Percentiles rank a stretch among this genome's conserved stretches.
Evolutionary conservation across 2,888 invertebrate species (phyloP).

Genomic region (Leptinotarsa peninsularis): DNA sequence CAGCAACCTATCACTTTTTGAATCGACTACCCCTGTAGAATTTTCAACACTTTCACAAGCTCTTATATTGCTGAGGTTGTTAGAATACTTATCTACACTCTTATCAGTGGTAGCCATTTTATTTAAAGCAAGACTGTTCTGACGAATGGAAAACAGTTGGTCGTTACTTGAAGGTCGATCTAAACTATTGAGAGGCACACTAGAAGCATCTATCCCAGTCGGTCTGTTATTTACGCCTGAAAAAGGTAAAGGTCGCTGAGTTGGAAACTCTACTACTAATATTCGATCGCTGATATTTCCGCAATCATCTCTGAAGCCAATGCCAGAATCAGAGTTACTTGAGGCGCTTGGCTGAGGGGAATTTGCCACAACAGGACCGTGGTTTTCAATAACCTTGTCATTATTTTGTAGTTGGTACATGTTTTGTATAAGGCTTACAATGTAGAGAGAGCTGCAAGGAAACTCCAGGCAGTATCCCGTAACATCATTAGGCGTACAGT

Average conservation of each 20-base stretch:
- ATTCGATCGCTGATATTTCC: constrained; percentile 86
- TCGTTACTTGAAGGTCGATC: constrained; percentile 55
- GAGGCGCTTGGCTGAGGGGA: constrained; percentile 91
- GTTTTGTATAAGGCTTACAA: constrained; percentile 78
- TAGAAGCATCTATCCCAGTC: constrained; percentile 60
- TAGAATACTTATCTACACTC: constrained; percentile 32
- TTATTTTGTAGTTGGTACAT: constrained; percentile 76
- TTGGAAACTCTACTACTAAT: constrained; percentile 80
- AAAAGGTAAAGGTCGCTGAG: constrained; percentile 57
- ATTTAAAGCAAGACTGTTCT: neutral
- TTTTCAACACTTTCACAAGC: constrained; percentile 60
- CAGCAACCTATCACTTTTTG: constrained; percentile 41
- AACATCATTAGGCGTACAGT: constrained; percentile 84
- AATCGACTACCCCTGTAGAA: constrained; percentile 48
- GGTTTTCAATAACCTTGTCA: constrained; percentile 59
- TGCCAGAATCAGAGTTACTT: constrained; percentile 95
- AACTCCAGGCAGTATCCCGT: constrained; percentile 89
- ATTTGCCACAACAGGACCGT: constrained; percentile 73
- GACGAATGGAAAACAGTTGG: constrained; percentile 29
- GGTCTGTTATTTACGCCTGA: constrained; percentile 57
- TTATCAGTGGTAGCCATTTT: neutral
- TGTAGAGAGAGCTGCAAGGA: constrained; percentile 85
- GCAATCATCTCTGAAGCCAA: constrained; percentile 92
- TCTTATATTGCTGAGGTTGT: constrained; percentile 62
- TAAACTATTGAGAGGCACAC: constrained; percentile 55